phyloP scores from a whole-genome alignment of 2,888 invertebrate genomes.

The Tipula unca region DNA sequence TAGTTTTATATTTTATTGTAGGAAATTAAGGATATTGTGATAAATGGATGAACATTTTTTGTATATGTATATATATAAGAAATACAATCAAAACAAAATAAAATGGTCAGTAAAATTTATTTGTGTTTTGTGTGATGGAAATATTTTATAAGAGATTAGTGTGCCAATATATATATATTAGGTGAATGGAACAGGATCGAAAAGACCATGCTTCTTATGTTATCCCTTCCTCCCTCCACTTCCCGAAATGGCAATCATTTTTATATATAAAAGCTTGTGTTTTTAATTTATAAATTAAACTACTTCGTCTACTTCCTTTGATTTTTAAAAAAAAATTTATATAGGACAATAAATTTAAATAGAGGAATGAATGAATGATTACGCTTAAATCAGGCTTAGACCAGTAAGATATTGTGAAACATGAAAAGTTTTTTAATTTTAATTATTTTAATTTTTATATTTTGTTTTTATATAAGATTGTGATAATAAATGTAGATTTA shows the following conservation, averaged over 20 bases:
- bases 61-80: not conserved
- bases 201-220: not conserved
- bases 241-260: not conserved
- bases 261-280: not conserved
- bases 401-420: slow-evolving; percentile 8
- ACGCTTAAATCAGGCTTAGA: slow-evolving; percentile 8
- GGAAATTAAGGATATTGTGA: not conserved
- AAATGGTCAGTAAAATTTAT: not conserved
- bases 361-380: not conserved
- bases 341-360: not conserved
- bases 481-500: slow-evolving; percentile 1
- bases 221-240: not conserved
- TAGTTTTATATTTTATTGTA: not conserved
- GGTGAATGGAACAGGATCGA: not conserved
- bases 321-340: not conserved
- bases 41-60: not conserved
- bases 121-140: not conserved
- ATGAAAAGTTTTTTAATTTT: not conserved
- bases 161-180: not conserved
- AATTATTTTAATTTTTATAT: not conserved
- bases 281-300: not conserved
- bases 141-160: not conserved
- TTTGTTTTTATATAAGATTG: not conserved
- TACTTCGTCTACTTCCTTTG: not conserved
- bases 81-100: not conserved